Evolutionary conservation across 2,888 invertebrate species (phyloP).

Genomic region (Blastobasis adustella): DNA sequence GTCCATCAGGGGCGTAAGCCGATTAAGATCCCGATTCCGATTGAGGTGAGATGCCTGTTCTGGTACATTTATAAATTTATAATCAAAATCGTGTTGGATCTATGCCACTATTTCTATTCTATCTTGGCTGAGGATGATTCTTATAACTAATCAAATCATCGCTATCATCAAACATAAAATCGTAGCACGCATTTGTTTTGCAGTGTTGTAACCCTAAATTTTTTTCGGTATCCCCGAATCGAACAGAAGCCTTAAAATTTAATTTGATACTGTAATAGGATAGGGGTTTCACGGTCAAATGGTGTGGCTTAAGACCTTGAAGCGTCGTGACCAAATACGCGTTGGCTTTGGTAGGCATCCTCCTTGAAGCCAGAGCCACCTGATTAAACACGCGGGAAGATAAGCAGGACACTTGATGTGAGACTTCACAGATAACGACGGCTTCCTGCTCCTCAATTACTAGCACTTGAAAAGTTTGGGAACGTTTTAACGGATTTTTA

Average conservation of each 20-base stretch:
- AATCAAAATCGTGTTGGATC: too few relatives aligned
- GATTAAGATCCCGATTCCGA: conserved; percentile 35
- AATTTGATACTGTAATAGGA: conserved; percentile 40
- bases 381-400: conserved; percentile 69
- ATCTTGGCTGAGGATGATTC: background rate
- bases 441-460: conserved; percentile 41
- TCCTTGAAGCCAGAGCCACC: conserved; percentile 46
- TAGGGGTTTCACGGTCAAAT: conserved; percentile 55
- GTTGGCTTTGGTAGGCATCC: conserved; percentile 41
- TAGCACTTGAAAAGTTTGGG: conserved; percentile 31
- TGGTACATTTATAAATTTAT: background rate
- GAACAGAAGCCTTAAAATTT: conserved; percentile 32
- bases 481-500: background rate
- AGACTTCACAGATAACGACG: conserved; percentile 53
- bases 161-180: background rate
- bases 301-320: conserved; percentile 47
- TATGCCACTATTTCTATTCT: background rate
- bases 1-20: conserved; percentile 34
- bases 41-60: conserved; percentile 11
- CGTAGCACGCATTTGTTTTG: too few relatives aligned
- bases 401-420: conserved; percentile 69
- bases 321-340: conserved; percentile 30
- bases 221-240: conserved; percentile 7
- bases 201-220: conserved; percentile 7
- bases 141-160: background rate